A percentile compares a stretch with the other conserved stretches of the same genome.
phyloP scores from a whole-genome alignment of 2,113 vertebrate species.

The Scalopus aquaticus region DNA sequence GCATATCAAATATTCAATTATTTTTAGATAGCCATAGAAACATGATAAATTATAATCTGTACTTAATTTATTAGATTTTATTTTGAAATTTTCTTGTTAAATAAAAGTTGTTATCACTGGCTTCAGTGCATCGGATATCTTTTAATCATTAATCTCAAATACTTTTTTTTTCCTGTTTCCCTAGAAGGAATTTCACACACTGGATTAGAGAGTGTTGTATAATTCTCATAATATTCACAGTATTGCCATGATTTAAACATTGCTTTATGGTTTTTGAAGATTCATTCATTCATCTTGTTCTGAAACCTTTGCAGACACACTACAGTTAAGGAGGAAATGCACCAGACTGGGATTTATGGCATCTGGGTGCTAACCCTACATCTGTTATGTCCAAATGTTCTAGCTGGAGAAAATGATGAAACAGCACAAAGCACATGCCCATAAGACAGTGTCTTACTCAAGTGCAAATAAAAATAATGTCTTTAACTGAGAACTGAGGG shows the following conservation, averaged over 20 bases:
- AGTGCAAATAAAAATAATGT: not conserved
- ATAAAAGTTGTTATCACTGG: not conserved
- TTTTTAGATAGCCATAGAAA: not conserved
- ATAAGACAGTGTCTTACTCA: not conserved
- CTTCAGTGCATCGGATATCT: not conserved
- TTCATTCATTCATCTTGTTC: not conserved
- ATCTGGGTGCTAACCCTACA: not conserved
- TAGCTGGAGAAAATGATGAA: not conserved
- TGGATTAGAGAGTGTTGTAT: not conserved
- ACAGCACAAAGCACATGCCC: not conserved
- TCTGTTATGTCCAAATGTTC: not conserved
- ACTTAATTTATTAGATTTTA: not conserved
- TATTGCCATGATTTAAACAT: not conserved
- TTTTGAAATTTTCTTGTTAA: slow-evolving; percentile 23
- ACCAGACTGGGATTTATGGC: not conserved
- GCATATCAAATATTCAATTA: not conserved
- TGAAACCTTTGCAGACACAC: not conserved
- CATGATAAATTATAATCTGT: not conserved
- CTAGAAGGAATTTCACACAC: not conserved
- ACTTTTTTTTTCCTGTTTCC: not conserved
- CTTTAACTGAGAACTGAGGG: not conserved
- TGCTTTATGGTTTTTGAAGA: not conserved
- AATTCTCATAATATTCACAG: not conserved
- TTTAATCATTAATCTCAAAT: slow-evolving; percentile 1
- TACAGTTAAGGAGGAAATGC: not conserved